Base-by-base conservation (phyloP, 2,888 invertebrate species). In the Chalcis sispes region DNA sequence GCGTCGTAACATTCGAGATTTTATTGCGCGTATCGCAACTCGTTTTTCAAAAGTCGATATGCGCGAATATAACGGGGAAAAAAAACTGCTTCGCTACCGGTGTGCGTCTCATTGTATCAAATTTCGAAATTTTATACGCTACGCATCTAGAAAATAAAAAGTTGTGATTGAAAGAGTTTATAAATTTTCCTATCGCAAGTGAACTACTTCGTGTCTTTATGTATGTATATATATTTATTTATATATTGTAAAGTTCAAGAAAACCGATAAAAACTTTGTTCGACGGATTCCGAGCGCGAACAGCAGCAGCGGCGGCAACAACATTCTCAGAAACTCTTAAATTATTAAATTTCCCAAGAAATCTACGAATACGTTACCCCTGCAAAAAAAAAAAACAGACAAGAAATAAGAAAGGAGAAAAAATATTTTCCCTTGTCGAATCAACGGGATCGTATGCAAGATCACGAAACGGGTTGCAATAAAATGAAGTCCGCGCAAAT, bases 311-410 rank as follows among this genome's bases (percentile, higher is more conserved):
- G 25, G 36, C 69, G n/a, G n/a, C n/a, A n/a, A 36, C 27, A 59
- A 27, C 58, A 20, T 54, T 66, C 59, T 59, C 25, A 48, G 46
- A 64, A 76, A 64, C 61, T 73, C 65, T 48, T 61, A 73, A 73
- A 77, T 77, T 73, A 77, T 77, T 70, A 77, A 77, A 77, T 73
- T 70, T 48, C 56, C 59, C 66, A n/a, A n/a, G n/a, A n/a, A n/a
- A n/a, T n/a, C n/a, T n/a, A n/a, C n/a, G n/a, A n/a, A n/a, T n/a
- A n/a, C n/a, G n/a, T n/a, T n/a, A n/a, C n/a, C n/a, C n/a, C n/a
- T n/a, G 29, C 23, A 36, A 18, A n/a, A 32, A 8, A 67, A 27
- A 5, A 18, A 23, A 18, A 13, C 42, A 1, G 46, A 52, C 2
- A 69, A 20, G 8, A 48, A 48, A 29, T 8, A 23, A n/a, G 3